A percentile compares a stretch with the other conserved stretches of the same genome.
These are phyloP conservation scores for Aquatica leii DNA, from an alignment of 2,888 invertebrate genomes.

Conservation along the genomic window DNA sequence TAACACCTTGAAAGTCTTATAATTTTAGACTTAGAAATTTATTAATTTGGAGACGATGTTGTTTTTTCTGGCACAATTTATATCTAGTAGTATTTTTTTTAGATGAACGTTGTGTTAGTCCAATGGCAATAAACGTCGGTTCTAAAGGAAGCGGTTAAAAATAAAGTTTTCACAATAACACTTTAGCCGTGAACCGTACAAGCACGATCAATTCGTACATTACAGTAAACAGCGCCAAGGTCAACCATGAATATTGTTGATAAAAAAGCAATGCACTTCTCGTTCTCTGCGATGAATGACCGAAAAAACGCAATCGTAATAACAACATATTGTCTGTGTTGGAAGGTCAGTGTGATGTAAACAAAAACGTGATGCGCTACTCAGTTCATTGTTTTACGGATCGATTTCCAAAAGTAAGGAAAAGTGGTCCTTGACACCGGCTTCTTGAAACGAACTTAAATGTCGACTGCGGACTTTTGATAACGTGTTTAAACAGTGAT, in stretches of 20 bases:
- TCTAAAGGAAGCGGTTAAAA: slow-evolving; percentile 21
- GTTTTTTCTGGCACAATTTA: too few species aligned
- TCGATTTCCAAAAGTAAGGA: too few species aligned
- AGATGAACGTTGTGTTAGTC: too few species aligned
- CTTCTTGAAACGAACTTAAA: background rate
- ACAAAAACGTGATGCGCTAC: slow-evolving; percentile 18
- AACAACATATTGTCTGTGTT: slow-evolving; percentile 34
- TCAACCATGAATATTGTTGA: slow-evolving; percentile 31
- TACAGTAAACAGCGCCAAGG: slow-evolving; percentile 36
- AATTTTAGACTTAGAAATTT: too few species aligned
- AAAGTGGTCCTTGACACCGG: background rate
- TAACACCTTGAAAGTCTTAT: too few species aligned
- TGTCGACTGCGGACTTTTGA: background rate
- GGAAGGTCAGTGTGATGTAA: slow-evolving; percentile 35
- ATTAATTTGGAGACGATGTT: too few species aligned
- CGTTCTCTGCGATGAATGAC: slow-evolving; percentile 39
- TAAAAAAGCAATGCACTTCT: slow-evolving; percentile 43
- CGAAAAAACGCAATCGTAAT: slow-evolving; percentile 36
- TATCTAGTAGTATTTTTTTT: too few species aligned
- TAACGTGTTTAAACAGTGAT: slow-evolving; percentile 6
- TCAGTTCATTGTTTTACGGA: too few species aligned
- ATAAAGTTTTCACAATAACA: slow-evolving; percentile 20
- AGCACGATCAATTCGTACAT: slow-evolving; percentile 23
- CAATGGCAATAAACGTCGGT: background rate
- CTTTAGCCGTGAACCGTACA: slow-evolving; percentile 18